Evolutionary conservation across 1,140 invertebrate species (phyloP).

Genomic region (Brachionus asplanchnoidis): DNA sequence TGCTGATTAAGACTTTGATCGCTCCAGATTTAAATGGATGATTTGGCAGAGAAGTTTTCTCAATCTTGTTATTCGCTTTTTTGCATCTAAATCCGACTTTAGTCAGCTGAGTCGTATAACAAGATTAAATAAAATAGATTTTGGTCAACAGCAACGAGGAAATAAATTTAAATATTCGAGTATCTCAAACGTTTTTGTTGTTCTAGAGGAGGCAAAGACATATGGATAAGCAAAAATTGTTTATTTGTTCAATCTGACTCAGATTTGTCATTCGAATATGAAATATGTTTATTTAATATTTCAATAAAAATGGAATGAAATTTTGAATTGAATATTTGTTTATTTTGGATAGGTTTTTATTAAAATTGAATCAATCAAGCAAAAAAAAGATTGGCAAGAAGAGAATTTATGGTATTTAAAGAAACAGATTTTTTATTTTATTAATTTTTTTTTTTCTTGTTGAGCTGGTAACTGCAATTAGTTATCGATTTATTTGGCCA

Average conservation of each 20-base stretch:
- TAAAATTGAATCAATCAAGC: slow-evolving; percentile 23
- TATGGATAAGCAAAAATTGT: slow-evolving; percentile 31
- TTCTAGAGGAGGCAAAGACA: neutral
- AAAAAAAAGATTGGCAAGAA: neutral
- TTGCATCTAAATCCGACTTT: neutral
- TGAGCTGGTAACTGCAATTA: neutral
- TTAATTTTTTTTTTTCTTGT: neutral
- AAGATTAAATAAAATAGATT: neutral
- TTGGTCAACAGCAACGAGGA: neutral
- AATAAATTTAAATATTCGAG: neutral
- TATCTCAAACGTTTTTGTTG: neutral
- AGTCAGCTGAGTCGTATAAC: neutral
- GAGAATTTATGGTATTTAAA: neutral
- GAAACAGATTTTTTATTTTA: slow-evolving; percentile 28
- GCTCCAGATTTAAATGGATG: neutral
- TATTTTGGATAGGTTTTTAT: neutral
- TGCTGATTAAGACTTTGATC: neutral
- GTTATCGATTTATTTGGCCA: neutral
- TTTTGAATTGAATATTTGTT: neutral
- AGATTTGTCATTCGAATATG: slow-evolving; percentile 7
- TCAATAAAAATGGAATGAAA: slow-evolving; percentile 13
- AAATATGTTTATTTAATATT: slow-evolving; percentile 34
- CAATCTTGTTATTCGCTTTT: neutral
- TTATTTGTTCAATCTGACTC: slow-evolving; percentile 7
- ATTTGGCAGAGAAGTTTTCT: neutral